Percentiles rank a stretch among this genome's conserved stretches.
Conservation (phyloP, 2,888 invertebrate species). For the Autographa pulchrina region DNA sequence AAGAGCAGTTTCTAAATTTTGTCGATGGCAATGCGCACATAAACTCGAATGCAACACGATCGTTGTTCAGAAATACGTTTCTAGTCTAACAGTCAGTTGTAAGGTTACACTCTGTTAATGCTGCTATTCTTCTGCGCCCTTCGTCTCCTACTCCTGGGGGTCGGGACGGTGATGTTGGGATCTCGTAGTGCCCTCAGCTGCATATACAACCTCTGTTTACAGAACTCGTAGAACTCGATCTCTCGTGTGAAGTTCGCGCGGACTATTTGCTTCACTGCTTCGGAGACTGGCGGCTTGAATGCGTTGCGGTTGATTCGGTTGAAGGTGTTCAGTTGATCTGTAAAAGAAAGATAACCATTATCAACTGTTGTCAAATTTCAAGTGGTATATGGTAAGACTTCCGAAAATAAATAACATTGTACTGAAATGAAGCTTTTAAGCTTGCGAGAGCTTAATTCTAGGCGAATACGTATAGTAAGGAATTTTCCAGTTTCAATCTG, state of each 20-base stretch:
- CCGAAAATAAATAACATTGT: background rate
- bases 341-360: background rate
- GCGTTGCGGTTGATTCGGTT: slow-evolving; percentile 95
- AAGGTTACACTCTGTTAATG: slow-evolving; percentile 52
- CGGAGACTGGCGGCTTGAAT: slow-evolving; percentile 96
- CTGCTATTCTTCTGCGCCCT: slow-evolving; percentile 51
- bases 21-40: too few relatives aligned
- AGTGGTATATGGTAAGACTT: background rate
- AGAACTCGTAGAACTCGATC: slow-evolving; percentile 97
- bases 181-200: slow-evolving; percentile 93
- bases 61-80: background rate
- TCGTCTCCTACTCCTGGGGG: slow-evolving; percentile 67
- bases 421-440: too few relatives aligned
- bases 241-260: slow-evolving; percentile 96
- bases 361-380: background rate
- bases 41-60: background rate
- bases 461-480: too few relatives aligned
- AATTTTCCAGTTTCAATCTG: too few relatives aligned
- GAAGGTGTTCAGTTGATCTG: slow-evolving; percentile 93
- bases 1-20: too few relatives aligned
- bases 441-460: too few relatives aligned
- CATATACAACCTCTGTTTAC: slow-evolving; percentile 94
- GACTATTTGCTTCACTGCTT: slow-evolving; percentile 95
- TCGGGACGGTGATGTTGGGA: slow-evolving; percentile 73
- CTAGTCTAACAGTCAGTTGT: background rate